phyloP scores from a whole-genome alignment of 2,797 vertebrate species.

The Propithecus perrieri region DNA sequence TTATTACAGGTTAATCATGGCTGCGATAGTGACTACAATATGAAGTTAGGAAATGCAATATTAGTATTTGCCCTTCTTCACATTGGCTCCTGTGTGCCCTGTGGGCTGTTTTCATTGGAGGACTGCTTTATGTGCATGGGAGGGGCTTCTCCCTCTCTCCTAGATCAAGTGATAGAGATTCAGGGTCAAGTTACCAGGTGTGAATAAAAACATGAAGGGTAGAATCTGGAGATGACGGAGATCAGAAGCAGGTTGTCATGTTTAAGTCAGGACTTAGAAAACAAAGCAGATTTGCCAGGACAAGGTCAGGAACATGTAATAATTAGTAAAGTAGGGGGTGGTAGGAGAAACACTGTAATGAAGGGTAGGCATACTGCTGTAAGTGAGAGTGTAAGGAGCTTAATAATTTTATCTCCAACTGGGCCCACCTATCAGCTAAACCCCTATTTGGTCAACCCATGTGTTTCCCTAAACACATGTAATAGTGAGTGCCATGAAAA shows the following conservation, averaged over 20 bases:
- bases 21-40: neutral
- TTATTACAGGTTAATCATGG: neutral
- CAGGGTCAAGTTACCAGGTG: neutral
- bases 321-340: neutral
- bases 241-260: neutral
- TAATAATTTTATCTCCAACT: neutral
- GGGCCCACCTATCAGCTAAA: neutral
- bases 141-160: neutral
- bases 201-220: neutral
- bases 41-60: neutral
- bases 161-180: slow-evolving; percentile 11
- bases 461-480: neutral
- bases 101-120: neutral
- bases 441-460: neutral
- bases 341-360: neutral
- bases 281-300: neutral
- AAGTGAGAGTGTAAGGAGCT: neutral
- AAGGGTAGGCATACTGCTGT: neutral
- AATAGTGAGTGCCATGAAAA: neutral
- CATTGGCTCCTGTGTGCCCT: neutral
- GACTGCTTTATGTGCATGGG: neutral
- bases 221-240: neutral
- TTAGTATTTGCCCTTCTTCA: neutral
- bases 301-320: neutral
- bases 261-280: slow-evolving; percentile 13